Percentiles rank a stretch among this genome's conserved stretches.
phyloP scores from a whole-genome alignment of 2,113 vertebrate species.

The Protomyctophum bolini region DNA sequence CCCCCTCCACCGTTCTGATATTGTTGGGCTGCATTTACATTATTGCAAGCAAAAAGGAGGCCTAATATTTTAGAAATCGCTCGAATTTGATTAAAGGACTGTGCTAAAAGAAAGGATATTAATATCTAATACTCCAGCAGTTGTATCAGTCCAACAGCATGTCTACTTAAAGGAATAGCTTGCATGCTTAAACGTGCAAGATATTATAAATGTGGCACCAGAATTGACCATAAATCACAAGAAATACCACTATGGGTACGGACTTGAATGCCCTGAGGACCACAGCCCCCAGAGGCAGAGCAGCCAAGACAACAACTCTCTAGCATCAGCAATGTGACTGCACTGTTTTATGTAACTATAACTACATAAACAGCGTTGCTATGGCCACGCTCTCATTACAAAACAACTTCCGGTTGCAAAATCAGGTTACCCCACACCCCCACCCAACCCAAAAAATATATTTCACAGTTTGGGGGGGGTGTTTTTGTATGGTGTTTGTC shows the following conservation, averaged over 20 bases:
- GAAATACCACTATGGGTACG: slow-evolving; percentile 14
- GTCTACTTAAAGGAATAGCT: slow-evolving; percentile 43
- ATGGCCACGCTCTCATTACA: slow-evolving; percentile 12
- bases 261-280: slow-evolving; percentile 28
- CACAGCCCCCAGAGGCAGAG: slow-evolving; percentile 2
- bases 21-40: slow-evolving; percentile 35
- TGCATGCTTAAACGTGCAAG: slow-evolving; percentile 40
- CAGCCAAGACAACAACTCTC: background rate
- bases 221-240: slow-evolving; percentile 46
- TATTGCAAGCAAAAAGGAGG: slow-evolving; percentile 1
- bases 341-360: slow-evolving; percentile 27
- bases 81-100: slow-evolving; percentile 57
- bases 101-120: slow-evolving; percentile 53
- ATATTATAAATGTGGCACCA: slow-evolving; percentile 44
- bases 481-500: slow-evolving; percentile 39
- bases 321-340: background rate
- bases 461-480: slow-evolving; percentile 58
- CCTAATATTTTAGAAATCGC: slow-evolving; percentile 38
- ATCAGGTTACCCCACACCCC: slow-evolving; percentile 48
- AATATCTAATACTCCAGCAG: slow-evolving; percentile 61
- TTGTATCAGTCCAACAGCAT: slow-evolving; percentile 38
- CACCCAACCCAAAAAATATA: slow-evolving; percentile 47
- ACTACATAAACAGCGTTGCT: slow-evolving; percentile 22
- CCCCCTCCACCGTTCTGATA: slow-evolving; percentile 3
- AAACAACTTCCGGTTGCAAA: slow-evolving; percentile 65